These are phyloP conservation scores for Ephestia elutella DNA, from an alignment of 1,140 invertebrate species.

Conservation along the genomic window DNA sequence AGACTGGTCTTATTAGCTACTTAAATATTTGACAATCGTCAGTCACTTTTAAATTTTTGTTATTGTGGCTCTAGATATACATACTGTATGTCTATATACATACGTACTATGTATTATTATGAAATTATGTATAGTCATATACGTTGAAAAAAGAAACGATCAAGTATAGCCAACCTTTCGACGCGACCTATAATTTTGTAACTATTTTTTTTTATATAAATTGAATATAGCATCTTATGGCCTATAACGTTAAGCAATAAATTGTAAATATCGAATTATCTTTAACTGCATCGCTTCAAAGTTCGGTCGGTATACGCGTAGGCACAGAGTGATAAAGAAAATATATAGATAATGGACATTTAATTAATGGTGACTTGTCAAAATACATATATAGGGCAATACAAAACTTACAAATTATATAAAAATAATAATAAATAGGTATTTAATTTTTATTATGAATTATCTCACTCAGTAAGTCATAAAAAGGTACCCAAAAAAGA, in stretches of 20 bases:
- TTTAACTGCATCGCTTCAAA: conserved; percentile 8
- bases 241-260: conserved; percentile 28
- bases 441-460: too few species aligned
- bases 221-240: conserved; percentile 17
- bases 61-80: too few species aligned
- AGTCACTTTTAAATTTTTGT: too few species aligned
- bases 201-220: background rate
- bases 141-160: background rate
- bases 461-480: too few species aligned
- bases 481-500: too few species aligned
- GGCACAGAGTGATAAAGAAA: background rate
- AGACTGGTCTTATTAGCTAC: too few species aligned
- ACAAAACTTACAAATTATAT: too few species aligned
- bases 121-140: background rate
- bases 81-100: too few species aligned
- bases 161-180: background rate
- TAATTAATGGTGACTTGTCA: background rate
- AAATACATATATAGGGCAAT: too few species aligned
- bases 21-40: too few species aligned
- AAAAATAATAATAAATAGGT: too few species aligned
- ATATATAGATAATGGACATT: background rate
- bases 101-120: background rate
- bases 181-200: background rate
- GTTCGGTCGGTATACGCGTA: conserved; percentile 4
- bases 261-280: conserved; percentile 21